Evolutionary conservation across 1,140 invertebrate species (phyloP).

Genomic region (Ceratitis capitata): DNA sequence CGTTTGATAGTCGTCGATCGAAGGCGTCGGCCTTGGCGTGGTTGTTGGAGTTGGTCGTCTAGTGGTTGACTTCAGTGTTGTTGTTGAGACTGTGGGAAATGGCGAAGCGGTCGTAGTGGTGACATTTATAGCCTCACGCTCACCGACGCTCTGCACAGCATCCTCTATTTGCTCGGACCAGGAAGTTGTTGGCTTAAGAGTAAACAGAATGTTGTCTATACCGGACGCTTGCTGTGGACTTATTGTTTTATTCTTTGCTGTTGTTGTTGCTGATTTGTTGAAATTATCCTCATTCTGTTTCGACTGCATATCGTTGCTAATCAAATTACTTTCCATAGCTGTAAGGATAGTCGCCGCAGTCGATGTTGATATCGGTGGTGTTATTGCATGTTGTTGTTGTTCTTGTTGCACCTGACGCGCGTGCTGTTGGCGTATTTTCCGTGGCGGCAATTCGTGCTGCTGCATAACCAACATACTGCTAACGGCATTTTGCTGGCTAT

Average conservation of each 20-base stretch:
- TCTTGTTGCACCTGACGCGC: constrained; percentile 16
- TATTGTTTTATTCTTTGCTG: background rate
- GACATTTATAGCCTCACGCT: background rate
- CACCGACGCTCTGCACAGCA: no score
- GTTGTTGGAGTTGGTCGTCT: constrained; percentile 52
- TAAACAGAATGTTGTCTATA: background rate
- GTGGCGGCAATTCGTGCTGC: background rate
- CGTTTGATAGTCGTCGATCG: constrained; percentile 69
- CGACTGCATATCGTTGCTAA: background rate
- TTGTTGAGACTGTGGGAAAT: constrained; percentile 35
- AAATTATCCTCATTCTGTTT: background rate
- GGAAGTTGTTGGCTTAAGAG: background rate
- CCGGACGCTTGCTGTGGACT: background rate
- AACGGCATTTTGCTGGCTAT: background rate
- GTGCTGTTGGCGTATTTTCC: background rate
- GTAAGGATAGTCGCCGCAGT: no score
- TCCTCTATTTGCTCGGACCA: background rate
- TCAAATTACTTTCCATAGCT: background rate
- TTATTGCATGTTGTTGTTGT: background rate
- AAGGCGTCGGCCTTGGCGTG: constrained; percentile 58
- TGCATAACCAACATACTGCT: background rate
- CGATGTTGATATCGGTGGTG: background rate
- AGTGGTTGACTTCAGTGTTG: constrained; percentile 48
- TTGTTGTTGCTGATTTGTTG: constrained; percentile 8
- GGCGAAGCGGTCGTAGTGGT: constrained; percentile 41